These are phyloP conservation scores for Mus spicilegus DNA, from an alignment of 2,113 vertebrate genomes.

Conservation along the genomic window DNA sequence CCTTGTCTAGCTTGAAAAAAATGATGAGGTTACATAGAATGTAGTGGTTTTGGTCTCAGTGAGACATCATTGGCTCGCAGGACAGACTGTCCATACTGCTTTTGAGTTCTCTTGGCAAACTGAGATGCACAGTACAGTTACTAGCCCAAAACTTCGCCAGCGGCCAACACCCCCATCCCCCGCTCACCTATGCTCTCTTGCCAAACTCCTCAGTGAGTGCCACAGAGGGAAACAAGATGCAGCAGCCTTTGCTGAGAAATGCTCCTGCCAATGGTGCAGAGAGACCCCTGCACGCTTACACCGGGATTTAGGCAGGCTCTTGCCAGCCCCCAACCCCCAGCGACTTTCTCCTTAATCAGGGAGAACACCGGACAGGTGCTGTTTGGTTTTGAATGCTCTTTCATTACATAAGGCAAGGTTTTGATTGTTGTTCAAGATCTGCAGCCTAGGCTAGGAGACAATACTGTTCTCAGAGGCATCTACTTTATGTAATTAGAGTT, in stretches of 20 bases:
- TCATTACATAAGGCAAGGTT: neutral
- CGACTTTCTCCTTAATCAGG: fast-evolving
- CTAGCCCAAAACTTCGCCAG: neutral
- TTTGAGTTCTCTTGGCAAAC: neutral
- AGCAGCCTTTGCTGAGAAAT: neutral
- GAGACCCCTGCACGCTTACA: neutral
- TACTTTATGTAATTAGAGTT: conserved; percentile 65
- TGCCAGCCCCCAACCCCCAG: no score
- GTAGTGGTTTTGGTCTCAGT: fast-evolving
- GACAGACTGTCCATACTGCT: no score
- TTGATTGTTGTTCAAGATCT: neutral
- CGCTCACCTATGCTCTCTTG: fast-evolving
- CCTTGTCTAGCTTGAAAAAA: neutral
- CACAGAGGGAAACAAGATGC: fast-evolving
- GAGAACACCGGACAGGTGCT: neutral
- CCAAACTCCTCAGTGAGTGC: no score
- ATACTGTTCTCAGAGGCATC: conserved; percentile 62
- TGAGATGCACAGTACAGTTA: neutral
- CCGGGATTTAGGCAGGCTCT: no score
- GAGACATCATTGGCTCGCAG: neutral
- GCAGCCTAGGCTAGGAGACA: neutral
- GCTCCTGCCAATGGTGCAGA: neutral
- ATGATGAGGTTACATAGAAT: neutral
- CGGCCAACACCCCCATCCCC: fast-evolving
- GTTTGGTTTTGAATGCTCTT: neutral